Evolutionary conservation across 2,888 invertebrate species (phyloP), one percentile per base, ranked within the genome.

Genomic region (Yponomeuta sedellus): DNA sequence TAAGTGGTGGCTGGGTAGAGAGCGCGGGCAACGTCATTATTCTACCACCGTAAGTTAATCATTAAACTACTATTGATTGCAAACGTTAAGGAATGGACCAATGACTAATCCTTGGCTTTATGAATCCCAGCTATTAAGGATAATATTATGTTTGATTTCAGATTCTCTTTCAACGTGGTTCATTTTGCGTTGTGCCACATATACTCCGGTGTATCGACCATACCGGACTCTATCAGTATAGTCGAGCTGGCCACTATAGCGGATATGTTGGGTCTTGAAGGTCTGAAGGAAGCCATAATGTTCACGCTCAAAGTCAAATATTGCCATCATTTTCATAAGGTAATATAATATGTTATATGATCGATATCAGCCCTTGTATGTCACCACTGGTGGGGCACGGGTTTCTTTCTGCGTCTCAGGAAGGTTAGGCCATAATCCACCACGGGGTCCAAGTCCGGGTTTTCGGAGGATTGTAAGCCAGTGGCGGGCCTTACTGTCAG

Each of bases 251-350:
- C 98, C 0, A 96, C 97, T 0, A 84, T 98, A 66, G 96, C 98
- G 0, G 98, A 98, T 83, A 95, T 98, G 94, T 88, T 98, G 66
- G 96, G 97, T 10, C 85, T 98, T 25, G 97, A 98, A 81, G 98
- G 98, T 0, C 92, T 99, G 5, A 97, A 97, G 79, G 97, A 98
- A 87, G 96, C 97, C 2, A 97, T 98, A 0, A 95, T 96, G 77
- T 96, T 97, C 75, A 96, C 96, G 0, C 89, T 98, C 44, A 96
- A 96, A 84, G 94, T 94, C 22, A 96, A 96, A 82, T 97, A 97
- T 82, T 98, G 98, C 80, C 98, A 99, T 83, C 95, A 97, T 82
- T 98, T 99, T 82, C 98, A 99, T 79, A 95, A 96, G 92, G 96
- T 95, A 83, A 79, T 73, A 3, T 52, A 52, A 52, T 34, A 8